phyloP scores from a whole-genome alignment of 2,888 invertebrate genomes.

The Troilus luridus region DNA sequence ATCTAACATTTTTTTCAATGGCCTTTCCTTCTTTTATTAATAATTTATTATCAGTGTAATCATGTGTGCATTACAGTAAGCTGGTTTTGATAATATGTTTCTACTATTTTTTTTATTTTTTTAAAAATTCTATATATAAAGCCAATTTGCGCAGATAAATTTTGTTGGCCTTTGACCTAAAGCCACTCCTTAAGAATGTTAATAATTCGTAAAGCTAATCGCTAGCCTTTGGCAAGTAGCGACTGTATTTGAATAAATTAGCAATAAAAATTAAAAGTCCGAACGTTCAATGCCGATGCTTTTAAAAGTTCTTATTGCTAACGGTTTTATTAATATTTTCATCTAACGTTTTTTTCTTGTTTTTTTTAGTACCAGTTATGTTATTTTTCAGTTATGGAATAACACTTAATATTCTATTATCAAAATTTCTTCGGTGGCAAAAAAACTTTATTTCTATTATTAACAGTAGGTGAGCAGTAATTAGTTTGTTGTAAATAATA shows the following conservation, averaged over 20 bases:
- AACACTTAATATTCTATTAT: too few relatives aligned
- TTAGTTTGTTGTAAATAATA: too few relatives aligned
- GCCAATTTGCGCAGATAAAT: background rate
- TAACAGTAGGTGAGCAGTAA: too few relatives aligned
- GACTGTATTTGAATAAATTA: background rate
- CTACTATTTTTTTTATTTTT: background rate
- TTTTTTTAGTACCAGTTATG: too few relatives aligned
- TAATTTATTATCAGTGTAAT: background rate
- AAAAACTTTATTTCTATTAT: too few relatives aligned
- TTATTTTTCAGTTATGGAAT: too few relatives aligned
- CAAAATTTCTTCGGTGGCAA: too few relatives aligned
- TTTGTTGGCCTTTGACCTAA: background rate
- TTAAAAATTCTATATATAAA: background rate
- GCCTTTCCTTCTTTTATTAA: background rate
- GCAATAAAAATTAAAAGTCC: background rate
- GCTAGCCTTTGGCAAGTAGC: background rate
- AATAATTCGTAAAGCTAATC: background rate
- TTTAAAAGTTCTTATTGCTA: too few relatives aligned
- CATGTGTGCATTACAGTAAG: background rate
- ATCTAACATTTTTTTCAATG: background rate
- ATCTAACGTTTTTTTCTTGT: too few relatives aligned
- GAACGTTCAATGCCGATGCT: too few relatives aligned
- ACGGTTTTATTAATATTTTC: too few relatives aligned
- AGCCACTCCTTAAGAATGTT: background rate
- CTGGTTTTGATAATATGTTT: background rate